Evolutionary conservation across 1,140 invertebrate species (phyloP).

Genomic region (Acromyrmex echinatior): DNA sequence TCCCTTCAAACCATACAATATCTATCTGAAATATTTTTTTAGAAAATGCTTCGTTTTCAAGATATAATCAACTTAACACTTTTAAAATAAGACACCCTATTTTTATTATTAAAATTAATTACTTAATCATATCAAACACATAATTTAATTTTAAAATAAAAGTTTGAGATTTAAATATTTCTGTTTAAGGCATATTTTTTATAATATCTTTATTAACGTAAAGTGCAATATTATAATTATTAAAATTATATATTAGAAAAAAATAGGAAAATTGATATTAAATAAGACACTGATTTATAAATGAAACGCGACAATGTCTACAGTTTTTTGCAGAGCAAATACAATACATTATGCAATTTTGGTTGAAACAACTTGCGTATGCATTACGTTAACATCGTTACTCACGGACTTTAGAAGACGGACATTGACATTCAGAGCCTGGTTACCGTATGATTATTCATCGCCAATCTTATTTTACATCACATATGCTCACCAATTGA

Average conservation of each 20-base stretch:
- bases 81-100: too few species aligned
- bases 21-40: too few species aligned
- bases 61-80: too few species aligned
- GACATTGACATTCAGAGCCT: constrained; percentile 67
- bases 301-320: constrained; percentile 22
- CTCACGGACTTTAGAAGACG: constrained; percentile 34
- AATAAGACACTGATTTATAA: not conserved
- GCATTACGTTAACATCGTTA: constrained; percentile 57
- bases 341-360: constrained; percentile 51
- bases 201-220: not conserved
- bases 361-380: constrained; percentile 51
- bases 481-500: constrained; percentile 63
- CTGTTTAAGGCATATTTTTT: not conserved
- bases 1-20: too few species aligned
- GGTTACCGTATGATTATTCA: constrained; percentile 71
- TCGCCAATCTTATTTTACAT: constrained; percentile 42
- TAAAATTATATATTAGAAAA: not conserved
- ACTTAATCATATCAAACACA: not conserved
- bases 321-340: constrained; percentile 52
- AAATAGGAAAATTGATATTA: not conserved
- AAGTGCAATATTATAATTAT: constrained; percentile 1
- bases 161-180: not conserved
- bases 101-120: constrained; percentile 8
- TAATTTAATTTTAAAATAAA: not conserved
- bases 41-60: too few species aligned